Conservation (phyloP, 2,888 invertebrate genomes). For the Sclerodermus sp. region DNA sequence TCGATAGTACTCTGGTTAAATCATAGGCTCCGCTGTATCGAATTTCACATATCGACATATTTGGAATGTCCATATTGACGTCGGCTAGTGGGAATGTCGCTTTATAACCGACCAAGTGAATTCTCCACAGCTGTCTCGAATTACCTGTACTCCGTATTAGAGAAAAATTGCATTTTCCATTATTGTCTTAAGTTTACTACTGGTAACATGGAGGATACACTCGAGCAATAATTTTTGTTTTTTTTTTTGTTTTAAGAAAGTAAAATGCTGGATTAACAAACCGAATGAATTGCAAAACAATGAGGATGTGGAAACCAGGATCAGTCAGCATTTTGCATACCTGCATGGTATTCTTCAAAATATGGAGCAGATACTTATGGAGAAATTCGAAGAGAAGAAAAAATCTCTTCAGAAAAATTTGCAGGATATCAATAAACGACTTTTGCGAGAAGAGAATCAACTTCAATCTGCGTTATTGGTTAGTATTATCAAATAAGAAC, state of each 20-base stretch:
- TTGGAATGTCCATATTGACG: conserved; percentile 4
- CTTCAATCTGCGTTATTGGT: conserved; percentile 30
- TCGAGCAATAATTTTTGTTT: no score
- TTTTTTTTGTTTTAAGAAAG: no score
- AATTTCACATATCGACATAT: conserved; percentile 18
- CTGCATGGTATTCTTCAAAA: conserved; percentile 61
- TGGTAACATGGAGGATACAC: no score
- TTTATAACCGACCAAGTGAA: neutral
- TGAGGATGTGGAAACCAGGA: conserved; percentile 44
- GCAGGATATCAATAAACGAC: conserved; percentile 19
- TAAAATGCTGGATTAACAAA: no score
- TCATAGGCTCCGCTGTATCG: conserved; percentile 9
- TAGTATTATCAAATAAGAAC: no score
- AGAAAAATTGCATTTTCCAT: no score
- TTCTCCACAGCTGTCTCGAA: neutral
- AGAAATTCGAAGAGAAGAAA: conserved; percentile 41
- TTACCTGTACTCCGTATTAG: no score
- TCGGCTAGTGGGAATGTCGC: neutral
- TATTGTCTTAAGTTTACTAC: no score
- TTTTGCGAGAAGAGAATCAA: conserved; percentile 26
- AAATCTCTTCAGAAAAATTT: conserved; percentile 18
- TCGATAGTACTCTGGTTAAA: conserved; percentile 16
- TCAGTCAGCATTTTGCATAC: conserved; percentile 62
- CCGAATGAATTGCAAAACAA: conserved; percentile 14
- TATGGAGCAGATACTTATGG: conserved; percentile 59